A percentile compares a stretch with the other conserved stretches of the same genome.
These are phyloP conservation scores for Ceyx melanurus DNA, from an alignment of 2,113 vertebrate genomes.

Conservation along the genomic window DNA sequence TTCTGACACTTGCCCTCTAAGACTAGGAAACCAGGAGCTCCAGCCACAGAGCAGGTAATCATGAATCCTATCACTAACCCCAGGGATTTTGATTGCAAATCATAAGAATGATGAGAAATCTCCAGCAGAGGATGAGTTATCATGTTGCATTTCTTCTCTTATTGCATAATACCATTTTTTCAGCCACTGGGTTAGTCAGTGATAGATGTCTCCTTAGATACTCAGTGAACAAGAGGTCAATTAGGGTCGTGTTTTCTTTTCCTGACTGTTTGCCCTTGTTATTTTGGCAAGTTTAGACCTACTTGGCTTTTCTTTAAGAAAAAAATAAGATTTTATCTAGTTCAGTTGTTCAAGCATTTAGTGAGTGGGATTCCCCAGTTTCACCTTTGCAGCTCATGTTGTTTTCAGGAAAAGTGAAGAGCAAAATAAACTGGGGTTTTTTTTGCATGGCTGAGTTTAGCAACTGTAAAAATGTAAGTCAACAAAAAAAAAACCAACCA, in stretches of 20 bases:
- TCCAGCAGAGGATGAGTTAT: not conserved
- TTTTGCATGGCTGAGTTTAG: not conserved
- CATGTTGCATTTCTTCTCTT: not conserved
- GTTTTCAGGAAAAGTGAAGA: not conserved
- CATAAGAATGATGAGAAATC: not conserved
- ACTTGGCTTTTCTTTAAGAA: accelerated
- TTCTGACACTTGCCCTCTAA: not conserved
- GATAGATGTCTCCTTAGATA: not conserved
- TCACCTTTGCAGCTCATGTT: not conserved
- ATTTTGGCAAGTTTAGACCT: not conserved
- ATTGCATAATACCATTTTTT: not conserved
- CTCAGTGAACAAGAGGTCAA: not conserved
- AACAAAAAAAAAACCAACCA: not conserved
- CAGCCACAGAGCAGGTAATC: not conserved
- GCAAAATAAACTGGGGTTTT: not conserved
- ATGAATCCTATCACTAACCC: not conserved
- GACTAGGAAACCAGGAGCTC: not conserved
- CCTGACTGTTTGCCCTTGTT: not conserved
- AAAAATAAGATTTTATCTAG: not conserved
- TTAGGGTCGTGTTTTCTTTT: not conserved
- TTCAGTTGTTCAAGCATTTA: not conserved
- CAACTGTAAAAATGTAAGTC: not conserved
- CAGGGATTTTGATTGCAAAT: not conserved
- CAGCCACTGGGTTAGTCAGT: not conserved
- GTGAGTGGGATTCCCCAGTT: not conserved